Percentiles rank a stretch among this genome's conserved stretches.
Conservation (phyloP, 2,888 invertebrate species). For the Caenorhabditis wallacei region DNA sequence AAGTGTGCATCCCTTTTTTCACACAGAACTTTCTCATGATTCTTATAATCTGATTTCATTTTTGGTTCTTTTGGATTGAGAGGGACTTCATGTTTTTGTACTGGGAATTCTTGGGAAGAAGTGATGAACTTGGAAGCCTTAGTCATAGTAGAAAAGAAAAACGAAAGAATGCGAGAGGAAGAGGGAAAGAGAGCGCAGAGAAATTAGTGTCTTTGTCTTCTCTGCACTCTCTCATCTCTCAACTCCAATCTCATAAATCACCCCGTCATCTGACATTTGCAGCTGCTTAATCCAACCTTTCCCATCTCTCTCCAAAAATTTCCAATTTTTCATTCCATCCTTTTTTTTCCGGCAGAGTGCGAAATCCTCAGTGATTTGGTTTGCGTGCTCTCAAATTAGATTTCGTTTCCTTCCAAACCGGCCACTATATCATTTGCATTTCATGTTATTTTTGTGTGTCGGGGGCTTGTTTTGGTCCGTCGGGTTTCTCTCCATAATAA, state of each 20-base stretch:
- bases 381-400: slow-evolving; percentile 41
- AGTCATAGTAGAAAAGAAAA: no score
- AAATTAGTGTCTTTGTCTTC: no score
- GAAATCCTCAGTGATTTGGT: neutral
- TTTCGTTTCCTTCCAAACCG: slow-evolving; percentile 18
- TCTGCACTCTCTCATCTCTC: no score
- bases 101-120: no score
- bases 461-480: slow-evolving; percentile 15
- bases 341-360: slow-evolving; percentile 13
- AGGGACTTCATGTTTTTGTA: no score
- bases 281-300: neutral
- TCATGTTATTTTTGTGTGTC: slow-evolving; percentile 1
- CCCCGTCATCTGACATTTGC: slow-evolving; percentile 1
- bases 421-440: slow-evolving; percentile 40
- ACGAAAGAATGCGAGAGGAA: no score
- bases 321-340: slow-evolving; percentile 13
- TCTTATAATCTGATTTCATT: no score
- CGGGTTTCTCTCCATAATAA: slow-evolving; percentile 37
- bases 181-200: no score
- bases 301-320: no score
- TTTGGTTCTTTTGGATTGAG: no score
- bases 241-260: neutral
- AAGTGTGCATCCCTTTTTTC: neutral
- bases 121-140: no score
- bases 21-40: no score